These are phyloP conservation scores for Silurus lanzhouensis DNA, from an alignment of 2,797 vertebrate genomes.

Conservation along the genomic window DNA sequence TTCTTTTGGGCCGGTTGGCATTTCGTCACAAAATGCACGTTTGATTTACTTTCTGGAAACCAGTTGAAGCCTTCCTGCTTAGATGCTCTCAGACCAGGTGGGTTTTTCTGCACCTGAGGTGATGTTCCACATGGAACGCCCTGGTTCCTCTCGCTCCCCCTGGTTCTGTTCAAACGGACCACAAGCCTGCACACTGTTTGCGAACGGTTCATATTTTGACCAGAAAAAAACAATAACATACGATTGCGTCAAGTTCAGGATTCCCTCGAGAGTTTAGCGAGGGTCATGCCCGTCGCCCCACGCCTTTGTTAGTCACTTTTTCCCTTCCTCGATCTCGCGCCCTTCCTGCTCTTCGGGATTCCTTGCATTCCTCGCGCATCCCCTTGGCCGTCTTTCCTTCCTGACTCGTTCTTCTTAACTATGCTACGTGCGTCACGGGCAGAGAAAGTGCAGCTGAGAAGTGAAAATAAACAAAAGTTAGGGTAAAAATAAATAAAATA, in stretches of 20 bases:
- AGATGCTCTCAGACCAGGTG: background rate
- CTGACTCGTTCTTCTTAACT: conserved; percentile 52
- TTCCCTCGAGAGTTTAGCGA: background rate
- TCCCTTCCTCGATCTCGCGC: conserved; percentile 64
- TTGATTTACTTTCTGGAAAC: background rate
- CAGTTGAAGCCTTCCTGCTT: background rate
- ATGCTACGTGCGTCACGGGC: conserved; percentile 2
- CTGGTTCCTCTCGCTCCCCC: background rate
- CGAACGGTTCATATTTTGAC: background rate
- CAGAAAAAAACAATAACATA: background rate
- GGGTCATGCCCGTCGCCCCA: background rate
- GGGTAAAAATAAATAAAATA: background rate
- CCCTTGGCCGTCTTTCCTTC: conserved; percentile 66
- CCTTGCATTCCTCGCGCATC: conserved; percentile 67
- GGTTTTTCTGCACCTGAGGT: background rate
- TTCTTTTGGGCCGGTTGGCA: background rate
- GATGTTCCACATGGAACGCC: too few relatives aligned
- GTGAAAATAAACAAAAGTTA: background rate
- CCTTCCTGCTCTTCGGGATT: conserved; percentile 71
- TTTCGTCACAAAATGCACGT: background rate
- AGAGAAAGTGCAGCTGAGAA: conserved; percentile 13
- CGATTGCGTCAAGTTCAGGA: background rate
- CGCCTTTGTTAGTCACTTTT: conserved; percentile 28
- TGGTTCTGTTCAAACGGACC: background rate
- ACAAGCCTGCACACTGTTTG: background rate